Base-by-base conservation (phyloP, 2,113 vertebrate genomes). In the Sarotherodon lohbergeri region DNA sequence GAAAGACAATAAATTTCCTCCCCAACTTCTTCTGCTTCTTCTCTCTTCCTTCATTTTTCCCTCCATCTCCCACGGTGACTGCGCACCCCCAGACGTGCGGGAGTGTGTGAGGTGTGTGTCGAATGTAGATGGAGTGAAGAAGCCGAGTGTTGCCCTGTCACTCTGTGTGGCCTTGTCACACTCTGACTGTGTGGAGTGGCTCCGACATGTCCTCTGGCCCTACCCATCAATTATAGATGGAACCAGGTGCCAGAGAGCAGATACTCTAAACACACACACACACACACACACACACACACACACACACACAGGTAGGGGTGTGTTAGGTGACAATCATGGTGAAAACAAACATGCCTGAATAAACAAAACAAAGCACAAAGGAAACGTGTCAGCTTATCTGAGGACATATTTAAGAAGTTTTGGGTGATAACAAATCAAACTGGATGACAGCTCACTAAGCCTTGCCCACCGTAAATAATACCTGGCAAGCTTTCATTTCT, bases 171-270 rank as follows among this genome's bases (percentile, higher is more conserved):
- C 89, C 92, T 92, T 92, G 93, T 95, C 92, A 92, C 87, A 82
- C 80, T 80, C 50, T n/a, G 68, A 39, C 87, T 86, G 76, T 82
- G 90, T 56, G 88, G 82, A 93, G 91, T 83, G 82, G 59, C 83
- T 82, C 61, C 19, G 92, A 92, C 92, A 83, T 85, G 91, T 89
- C 90, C 91, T 92, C 90, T 91, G 88, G 86, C 93, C 92, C 86
- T 84, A 80, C 83, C 89, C 86, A 91, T 95, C 94, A 94, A 93
- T 94, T 94, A 94, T 90, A 89, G 90, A 93, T 87, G 90, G 86
- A 91, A 84, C 84, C 87, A 85, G 91, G 94, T 87, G 87, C 86
- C 81, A 63, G 54, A 81, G 78, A 86, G 63, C n/a, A 8, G n/a
- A n/a, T n/a, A n/a, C n/a, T n/a, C n/a, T n/a, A n/a, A 86, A 89